A percentile compares a stretch with the other conserved stretches of the same genome.
Conservation (phyloP, 30 jellyfish, hydroid and myxozoan genomes). For the Sanderia malayensis region DNA sequence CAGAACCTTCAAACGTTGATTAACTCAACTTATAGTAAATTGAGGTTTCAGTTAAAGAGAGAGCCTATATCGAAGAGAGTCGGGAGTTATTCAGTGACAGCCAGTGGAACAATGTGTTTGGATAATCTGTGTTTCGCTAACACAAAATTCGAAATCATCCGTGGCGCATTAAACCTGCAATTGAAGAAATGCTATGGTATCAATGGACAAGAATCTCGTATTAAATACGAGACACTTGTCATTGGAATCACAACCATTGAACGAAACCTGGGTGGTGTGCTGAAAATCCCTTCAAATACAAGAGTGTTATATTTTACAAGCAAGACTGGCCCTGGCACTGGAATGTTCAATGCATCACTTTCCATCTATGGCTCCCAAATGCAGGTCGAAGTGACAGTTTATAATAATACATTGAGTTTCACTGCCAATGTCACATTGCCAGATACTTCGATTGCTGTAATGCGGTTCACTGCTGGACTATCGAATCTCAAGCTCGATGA, state of each 20-base stretch:
- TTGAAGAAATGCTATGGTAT: not conserved
- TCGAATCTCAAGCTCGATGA: not conserved
- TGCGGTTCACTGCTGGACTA: constrained; percentile 16
- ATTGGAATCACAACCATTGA: not conserved
- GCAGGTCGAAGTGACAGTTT: constrained; percentile 7
- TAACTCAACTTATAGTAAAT: not conserved
- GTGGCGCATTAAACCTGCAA: not conserved
- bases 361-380: constrained; percentile 18
- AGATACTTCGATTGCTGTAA: constrained; percentile 14
- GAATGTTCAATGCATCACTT: constrained; percentile 35
- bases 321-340: not conserved
- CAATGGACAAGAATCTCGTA: too few relatives aligned
- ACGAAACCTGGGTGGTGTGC: constrained; percentile 10
- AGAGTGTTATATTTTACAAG: constrained; percentile 2
- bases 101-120: not conserved
- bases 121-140: not conserved
- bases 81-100: not conserved
- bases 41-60: not conserved
- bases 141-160: not conserved
- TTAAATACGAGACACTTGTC: not conserved
- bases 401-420: constrained; percentile 15
- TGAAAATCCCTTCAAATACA: constrained; percentile 7
- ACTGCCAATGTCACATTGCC: constrained; percentile 21
- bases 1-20: not conserved
- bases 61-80: not conserved